Evolutionary conservation across 2,888 invertebrate species (phyloP), one percentile per base, ranked within the genome.

Genomic region (Leptopilina drosophilae): DNA sequence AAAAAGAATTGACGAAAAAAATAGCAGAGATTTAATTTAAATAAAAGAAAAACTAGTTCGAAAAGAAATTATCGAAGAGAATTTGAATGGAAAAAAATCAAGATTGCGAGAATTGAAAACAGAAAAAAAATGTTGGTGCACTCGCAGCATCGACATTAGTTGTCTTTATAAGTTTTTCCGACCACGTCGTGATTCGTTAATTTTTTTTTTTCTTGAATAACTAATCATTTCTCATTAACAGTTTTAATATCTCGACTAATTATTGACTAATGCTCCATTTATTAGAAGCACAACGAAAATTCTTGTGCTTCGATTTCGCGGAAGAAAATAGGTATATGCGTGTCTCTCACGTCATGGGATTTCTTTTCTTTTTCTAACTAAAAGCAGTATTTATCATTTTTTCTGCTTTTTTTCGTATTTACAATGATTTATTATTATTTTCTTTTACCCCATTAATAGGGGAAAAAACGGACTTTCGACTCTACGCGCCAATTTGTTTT

Each of bases 281-380:
- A 75, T 79, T 77, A 78, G 83, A 88, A 84, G 82, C 83, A 84
- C 80, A 81, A 83, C 85, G 83, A 84, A 84, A 82, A 85, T 84
- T 82, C 83, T 89, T 89, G 89, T 89, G 88, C 88, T 84, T 88
- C 83, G 81, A 80, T 85, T 86, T 78, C 82, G 85, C 82, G 88
- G 89, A 90, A 89, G 88, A 89, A 89, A 88, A 87, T 87, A 88
- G 81, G 78, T 79, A 81, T 85, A 80, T 81, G 64, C n/a, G 64
- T 79, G 82, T 80, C 78, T 80, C 78, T 77, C 75, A 79, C 53
- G 78, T 80, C 77, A 77, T n/a, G 14, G 53, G 73, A 15, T 67
- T 49, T 53, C n/a, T n/a, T 73, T 59, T n/a, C 12, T 73, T 73
- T 73, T 14, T 73, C 49, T 49, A 49, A 62, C n/a, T 73, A 49